These are phyloP conservation scores for Drosophila funebris DNA, from an alignment of 1,140 invertebrate genomes.

Conservation along the genomic window DNA sequence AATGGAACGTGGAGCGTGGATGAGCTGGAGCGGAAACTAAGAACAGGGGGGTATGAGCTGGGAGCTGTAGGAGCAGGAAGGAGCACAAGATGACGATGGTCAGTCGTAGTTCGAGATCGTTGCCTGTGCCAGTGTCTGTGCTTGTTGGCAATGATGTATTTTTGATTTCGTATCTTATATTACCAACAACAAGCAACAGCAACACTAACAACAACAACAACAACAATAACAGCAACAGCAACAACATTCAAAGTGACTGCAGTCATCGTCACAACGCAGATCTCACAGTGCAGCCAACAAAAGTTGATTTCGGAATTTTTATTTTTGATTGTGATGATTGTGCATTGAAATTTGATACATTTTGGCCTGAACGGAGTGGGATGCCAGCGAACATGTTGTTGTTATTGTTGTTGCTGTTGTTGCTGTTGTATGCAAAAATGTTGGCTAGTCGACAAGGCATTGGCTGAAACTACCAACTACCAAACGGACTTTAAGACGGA, in stretches of 20 bases:
- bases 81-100: conserved; percentile 42
- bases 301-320: conserved; percentile 81
- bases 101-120: conserved; percentile 32
- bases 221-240: conserved; percentile 33
- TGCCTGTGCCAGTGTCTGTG: conserved; percentile 38
- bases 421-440: conserved; percentile 75
- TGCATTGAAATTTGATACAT: conserved; percentile 82
- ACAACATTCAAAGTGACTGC: conserved; percentile 25
- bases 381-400: conserved; percentile 21
- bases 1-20: conserved; percentile 37
- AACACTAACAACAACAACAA: conserved; percentile 33
- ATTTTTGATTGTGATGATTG: conserved; percentile 83
- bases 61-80: not conserved
- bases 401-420: conserved; percentile 42
- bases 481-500: conserved; percentile 3
- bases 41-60: not conserved
- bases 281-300: conserved; percentile 26
- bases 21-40: not conserved
- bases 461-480: conserved; percentile 61
- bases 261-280: conserved; percentile 33
- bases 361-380: conserved; percentile 46
- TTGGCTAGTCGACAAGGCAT: conserved; percentile 80
- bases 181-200: conserved; percentile 71
- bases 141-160: conserved; percentile 82
- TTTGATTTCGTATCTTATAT: conserved; percentile 83